Evolutionary conservation across 2,888 invertebrate species (phyloP).

Genomic region (Rotaria magnacalcarata): DNA sequence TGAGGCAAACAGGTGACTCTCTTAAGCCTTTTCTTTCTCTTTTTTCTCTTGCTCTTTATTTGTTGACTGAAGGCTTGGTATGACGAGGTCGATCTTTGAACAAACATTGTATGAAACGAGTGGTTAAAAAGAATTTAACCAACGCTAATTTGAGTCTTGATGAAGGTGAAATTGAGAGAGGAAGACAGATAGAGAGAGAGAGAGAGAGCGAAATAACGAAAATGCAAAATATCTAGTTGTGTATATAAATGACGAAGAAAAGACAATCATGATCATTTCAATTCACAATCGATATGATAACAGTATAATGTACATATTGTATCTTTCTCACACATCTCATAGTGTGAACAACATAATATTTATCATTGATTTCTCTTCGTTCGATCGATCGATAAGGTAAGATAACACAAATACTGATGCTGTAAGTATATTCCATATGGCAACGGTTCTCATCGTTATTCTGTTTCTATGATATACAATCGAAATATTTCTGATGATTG

Average conservation of each 20-base stretch:
- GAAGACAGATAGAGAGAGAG: background rate
- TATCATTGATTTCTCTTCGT: background rate
- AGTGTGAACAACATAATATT: conserved; percentile 4
- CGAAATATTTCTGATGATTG: background rate
- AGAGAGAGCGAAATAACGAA: background rate
- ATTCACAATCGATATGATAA: background rate
- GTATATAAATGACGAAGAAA: background rate
- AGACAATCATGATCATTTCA: background rate
- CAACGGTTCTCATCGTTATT: conserved; percentile 10
- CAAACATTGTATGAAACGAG: background rate
- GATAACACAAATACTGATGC: background rate
- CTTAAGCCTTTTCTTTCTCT: background rate
- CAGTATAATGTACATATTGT: background rate
- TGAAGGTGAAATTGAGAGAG: background rate
- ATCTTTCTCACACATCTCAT: background rate
- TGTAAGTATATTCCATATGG: background rate
- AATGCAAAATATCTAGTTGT: background rate
- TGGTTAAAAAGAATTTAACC: conserved; percentile 15
- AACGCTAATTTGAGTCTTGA: conserved; percentile 26
- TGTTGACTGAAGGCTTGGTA: conserved; percentile 26
- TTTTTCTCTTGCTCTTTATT: background rate
- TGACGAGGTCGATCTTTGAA: conserved; percentile 24
- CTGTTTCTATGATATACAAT: background rate
- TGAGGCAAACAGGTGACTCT: conserved; percentile 25
- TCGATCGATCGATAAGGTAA: background rate